Evolutionary conservation across 2,797 vertebrate genomes (phyloP).

Genomic region (Bucorvus abyssinicus): DNA sequence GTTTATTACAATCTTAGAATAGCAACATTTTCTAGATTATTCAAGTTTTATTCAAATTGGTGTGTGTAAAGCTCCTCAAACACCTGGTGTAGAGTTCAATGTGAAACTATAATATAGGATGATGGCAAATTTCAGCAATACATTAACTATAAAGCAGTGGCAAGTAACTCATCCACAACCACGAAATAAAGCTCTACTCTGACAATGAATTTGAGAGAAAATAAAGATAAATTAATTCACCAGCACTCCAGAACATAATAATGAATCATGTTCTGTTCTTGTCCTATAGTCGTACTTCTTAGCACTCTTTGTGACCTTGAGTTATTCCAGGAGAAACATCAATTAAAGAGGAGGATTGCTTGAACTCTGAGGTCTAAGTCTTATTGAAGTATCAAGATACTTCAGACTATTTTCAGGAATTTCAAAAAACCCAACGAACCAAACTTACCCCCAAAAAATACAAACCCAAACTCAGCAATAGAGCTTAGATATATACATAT

Average conservation of each 20-base stretch:
- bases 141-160: neutral
- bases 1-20: neutral
- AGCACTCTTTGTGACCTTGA: neutral
- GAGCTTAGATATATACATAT: too few relatives aligned
- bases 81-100: neutral
- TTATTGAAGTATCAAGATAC: neutral
- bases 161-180: neutral
- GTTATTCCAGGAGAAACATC: neutral
- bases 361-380: neutral
- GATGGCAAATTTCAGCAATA: neutral
- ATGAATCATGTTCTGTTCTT: neutral
- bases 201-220: neutral
- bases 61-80: neutral
- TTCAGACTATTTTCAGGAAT: neutral
- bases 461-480: neutral
- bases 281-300: neutral
- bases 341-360: neutral
- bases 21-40: neutral
- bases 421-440: fast-evolving
- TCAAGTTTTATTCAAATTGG: neutral
- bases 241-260: neutral
- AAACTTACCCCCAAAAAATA: neutral
- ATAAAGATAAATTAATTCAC: neutral
- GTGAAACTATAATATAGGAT: neutral
- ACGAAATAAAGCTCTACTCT: neutral